phyloP scores from a whole-genome alignment of 2,888 invertebrate species.

The Neoscelio sp. region DNA sequence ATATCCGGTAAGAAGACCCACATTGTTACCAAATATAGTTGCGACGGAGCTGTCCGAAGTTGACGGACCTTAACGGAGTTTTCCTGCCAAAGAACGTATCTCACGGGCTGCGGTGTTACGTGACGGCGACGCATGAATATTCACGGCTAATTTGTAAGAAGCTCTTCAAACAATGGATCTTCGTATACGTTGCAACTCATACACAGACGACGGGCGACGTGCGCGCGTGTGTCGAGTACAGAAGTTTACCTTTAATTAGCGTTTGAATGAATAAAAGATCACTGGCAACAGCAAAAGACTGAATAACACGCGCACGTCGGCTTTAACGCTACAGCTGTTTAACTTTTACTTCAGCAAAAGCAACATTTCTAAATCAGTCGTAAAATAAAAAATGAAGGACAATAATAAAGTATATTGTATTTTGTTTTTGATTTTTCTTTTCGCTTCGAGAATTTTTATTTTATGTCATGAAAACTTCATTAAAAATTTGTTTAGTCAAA shows the following conservation, averaged over 20 bases:
- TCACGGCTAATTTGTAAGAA: constrained; percentile 82
- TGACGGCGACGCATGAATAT: constrained; percentile 78
- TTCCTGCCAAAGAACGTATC: constrained; percentile 63
- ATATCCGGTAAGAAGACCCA: no score
- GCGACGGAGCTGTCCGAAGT: constrained; percentile 56
- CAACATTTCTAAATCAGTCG: constrained; percentile 59
- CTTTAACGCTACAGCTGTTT: constrained; percentile 50
- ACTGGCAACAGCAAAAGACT: constrained; percentile 68
- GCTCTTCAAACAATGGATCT: constrained; percentile 78
- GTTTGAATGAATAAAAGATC: constrained; percentile 79
- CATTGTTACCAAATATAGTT: constrained; percentile 65
- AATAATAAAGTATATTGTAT: neutral
- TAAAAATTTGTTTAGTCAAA: no score
- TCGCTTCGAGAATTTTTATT: no score
- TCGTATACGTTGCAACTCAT: constrained; percentile 67
- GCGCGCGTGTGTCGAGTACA: constrained; percentile 68
- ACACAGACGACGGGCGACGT: constrained; percentile 61
- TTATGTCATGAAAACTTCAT: no score
- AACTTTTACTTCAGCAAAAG: constrained; percentile 53
- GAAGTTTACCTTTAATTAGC: constrained; percentile 81
- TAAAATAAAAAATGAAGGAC: no score
- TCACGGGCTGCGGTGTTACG: constrained; percentile 67
- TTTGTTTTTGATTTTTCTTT: no score
- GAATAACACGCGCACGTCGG: constrained; percentile 62
- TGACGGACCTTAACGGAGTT: constrained; percentile 66